Conservation (phyloP, 2,888 invertebrate genomes). For the Eristalis pertinax region DNA sequence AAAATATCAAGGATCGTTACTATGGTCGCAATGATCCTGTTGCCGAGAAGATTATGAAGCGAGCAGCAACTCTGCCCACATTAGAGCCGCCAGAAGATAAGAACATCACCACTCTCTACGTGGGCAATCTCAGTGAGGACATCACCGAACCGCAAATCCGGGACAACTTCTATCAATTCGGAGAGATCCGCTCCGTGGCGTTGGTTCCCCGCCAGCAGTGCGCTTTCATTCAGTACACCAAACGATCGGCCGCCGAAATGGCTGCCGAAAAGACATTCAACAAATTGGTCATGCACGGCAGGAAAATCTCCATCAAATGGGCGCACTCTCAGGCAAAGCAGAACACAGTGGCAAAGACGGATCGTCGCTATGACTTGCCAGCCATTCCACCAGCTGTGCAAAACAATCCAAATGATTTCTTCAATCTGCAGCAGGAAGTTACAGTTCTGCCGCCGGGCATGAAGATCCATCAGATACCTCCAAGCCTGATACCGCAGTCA, state of each 20-base stretch:
- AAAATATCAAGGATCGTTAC: conserved; percentile 94
- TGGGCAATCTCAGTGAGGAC: conserved; percentile 96
- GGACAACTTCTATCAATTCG: conserved; percentile 99
- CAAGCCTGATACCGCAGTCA: conserved; percentile 79
- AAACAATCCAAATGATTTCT: conserved; percentile 85
- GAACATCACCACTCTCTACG: conserved; percentile 97
- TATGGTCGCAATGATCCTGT: conserved; percentile 97
- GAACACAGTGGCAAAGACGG: conserved; percentile 82
- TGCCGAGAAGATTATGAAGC: conserved; percentile 92
- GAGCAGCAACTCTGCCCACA: conserved; percentile 96
- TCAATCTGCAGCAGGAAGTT: conserved; percentile 83
- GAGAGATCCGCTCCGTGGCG: conserved; percentile 97
- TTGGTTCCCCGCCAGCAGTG: conserved; percentile 96
- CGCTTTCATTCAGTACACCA: conserved; percentile 98
- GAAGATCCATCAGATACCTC: conserved; percentile 81
- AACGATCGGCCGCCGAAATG: conserved; percentile 93
- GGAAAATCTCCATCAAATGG: conserved; percentile 98
- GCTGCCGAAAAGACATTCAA: conserved; percentile 98
- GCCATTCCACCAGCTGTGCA: conserved; percentile 87
- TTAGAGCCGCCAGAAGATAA: conserved; percentile 97
- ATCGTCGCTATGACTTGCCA: conserved; percentile 86
- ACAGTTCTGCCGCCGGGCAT: conserved; percentile 81
- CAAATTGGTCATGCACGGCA: conserved; percentile 90
- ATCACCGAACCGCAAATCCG: conserved; percentile 95
- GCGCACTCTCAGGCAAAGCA: conserved; percentile 95